A percentile compares a stretch with the other conserved stretches of the same genome.
Evolutionary conservation across 2,797 vertebrate genomes (phyloP).

Genomic region (Neopelma chrysocephalum): DNA sequence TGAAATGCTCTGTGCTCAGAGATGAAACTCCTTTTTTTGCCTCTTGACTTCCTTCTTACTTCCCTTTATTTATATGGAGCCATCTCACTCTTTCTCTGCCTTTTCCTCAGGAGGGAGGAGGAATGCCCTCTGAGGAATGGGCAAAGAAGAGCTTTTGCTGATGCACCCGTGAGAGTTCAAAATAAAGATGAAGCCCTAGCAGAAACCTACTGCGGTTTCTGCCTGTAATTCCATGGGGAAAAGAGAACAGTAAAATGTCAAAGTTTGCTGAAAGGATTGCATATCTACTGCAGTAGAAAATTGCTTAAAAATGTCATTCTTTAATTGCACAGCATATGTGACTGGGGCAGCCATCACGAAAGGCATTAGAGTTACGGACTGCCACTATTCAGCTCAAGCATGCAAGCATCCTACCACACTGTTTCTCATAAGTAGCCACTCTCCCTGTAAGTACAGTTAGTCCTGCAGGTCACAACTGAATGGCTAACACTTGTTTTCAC

Average conservation of each 20-base stretch:
- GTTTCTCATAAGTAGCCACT: accelerated
- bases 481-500: neutral
- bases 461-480: neutral
- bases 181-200: neutral
- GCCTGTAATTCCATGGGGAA: neutral
- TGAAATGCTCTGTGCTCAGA: neutral
- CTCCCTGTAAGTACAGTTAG: neutral
- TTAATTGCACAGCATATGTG: neutral
- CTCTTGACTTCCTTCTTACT: neutral
- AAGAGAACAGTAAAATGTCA: neutral
- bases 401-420: neutral
- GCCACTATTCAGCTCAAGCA: neutral
- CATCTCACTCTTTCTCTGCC: neutral
- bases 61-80: neutral
- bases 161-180: neutral
- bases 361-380: accelerated
- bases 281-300: neutral
- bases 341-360: neutral
- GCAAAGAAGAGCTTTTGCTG: neutral
- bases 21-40: neutral
- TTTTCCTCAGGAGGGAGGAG: neutral
- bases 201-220: neutral
- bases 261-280: neutral
- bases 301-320: neutral
- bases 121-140: neutral